Evolutionary conservation across 2,888 invertebrate genomes (phyloP).

Genomic region (Eilema caniola): DNA sequence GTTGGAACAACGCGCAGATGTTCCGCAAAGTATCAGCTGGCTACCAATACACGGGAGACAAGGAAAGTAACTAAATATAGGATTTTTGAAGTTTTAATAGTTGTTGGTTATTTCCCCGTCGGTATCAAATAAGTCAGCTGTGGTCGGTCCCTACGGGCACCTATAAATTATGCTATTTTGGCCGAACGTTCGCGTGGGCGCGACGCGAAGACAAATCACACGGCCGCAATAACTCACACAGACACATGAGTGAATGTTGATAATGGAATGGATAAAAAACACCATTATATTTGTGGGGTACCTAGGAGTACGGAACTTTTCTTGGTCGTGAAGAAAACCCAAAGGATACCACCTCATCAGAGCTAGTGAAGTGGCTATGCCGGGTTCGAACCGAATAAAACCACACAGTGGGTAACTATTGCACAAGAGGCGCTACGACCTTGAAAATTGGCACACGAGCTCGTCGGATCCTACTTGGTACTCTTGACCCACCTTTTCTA

Average conservation of each 20-base stretch:
- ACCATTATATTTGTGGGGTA: too few relatives aligned
- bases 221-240: not conserved
- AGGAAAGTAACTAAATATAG: not conserved
- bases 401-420: too few relatives aligned
- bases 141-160: constrained; percentile 2
- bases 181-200: not conserved
- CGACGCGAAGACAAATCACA: not conserved
- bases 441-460: too few relatives aligned
- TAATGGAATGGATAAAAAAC: not conserved
- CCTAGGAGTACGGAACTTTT: too few relatives aligned
- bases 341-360: not conserved
- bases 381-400: too few relatives aligned
- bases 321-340: not conserved
- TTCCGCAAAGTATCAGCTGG: not conserved
- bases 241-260: too few relatives aligned
- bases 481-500: too few relatives aligned
- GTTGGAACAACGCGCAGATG: not conserved
- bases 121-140: constrained; percentile 13
- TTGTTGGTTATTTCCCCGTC: not conserved
- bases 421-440: too few relatives aligned
- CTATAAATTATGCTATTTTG: constrained; percentile 3
- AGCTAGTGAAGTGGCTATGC: not conserved
- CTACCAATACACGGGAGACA: not conserved
- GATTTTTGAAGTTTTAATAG: not conserved
- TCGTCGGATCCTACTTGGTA: too few relatives aligned